A percentile compares a stretch with the other conserved stretches of the same genome.
Conservation (phyloP, 2,888 invertebrate species). For the Drosophila hamatofila region DNA sequence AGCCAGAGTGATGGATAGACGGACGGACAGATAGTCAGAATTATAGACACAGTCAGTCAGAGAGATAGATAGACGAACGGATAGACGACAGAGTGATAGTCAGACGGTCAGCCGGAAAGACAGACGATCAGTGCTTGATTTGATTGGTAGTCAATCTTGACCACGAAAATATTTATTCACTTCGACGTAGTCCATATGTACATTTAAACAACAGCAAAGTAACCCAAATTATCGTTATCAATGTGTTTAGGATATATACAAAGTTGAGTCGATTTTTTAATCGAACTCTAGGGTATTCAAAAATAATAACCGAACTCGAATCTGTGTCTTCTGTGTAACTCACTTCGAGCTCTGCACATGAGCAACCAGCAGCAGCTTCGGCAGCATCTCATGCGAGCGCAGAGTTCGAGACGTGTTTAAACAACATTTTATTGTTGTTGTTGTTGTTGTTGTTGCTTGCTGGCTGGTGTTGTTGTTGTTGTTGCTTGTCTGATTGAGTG, state of each 20-base stretch:
- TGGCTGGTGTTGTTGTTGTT: slow-evolving; percentile 15
- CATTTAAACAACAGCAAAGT: neutral
- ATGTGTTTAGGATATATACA: neutral
- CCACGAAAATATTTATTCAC: neutral
- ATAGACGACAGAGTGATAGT: neutral
- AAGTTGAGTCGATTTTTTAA: neutral
- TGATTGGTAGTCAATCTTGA: neutral
- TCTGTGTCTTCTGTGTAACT: slow-evolving; percentile 9
- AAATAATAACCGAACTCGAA: neutral
- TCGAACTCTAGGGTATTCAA: neutral
- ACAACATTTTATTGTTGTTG: slow-evolving; percentile 22
- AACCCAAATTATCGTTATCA: neutral
- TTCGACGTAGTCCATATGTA: neutral
- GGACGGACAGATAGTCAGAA: too few species aligned
- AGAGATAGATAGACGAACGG: too few species aligned
- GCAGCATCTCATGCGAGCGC: slow-evolving; percentile 21
- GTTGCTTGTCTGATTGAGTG: slow-evolving; percentile 31
- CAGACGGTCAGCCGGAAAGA: too few species aligned
- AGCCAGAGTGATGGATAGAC: too few species aligned
- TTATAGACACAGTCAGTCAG: too few species aligned
- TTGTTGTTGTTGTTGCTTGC: slow-evolving; percentile 8
- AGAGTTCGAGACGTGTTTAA: slow-evolving; percentile 32
- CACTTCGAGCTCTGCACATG: slow-evolving; percentile 25
- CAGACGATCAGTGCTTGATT: neutral
- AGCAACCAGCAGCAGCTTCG: slow-evolving; percentile 18